Evolutionary conservation across 2,797 vertebrate genomes (phyloP).

Genomic region (Bradypodion ventrale): DNA sequence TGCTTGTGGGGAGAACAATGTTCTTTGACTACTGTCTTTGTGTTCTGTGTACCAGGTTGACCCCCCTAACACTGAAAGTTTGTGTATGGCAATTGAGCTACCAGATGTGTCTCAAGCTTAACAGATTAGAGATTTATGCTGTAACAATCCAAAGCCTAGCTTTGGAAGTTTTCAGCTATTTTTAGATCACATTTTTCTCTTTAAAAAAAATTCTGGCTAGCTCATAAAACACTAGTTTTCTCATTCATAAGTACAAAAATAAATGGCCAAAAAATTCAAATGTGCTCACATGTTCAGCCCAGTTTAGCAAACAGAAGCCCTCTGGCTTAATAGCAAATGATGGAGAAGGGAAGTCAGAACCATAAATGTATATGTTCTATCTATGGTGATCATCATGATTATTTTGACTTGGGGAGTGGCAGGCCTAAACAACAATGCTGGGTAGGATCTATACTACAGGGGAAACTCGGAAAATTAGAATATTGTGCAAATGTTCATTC

Average conservation of each 20-base stretch:
- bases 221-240: neutral
- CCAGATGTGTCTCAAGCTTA: conserved; percentile 33
- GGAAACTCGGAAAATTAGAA: too few relatives aligned
- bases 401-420: too few relatives aligned
- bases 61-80: neutral
- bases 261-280: neutral
- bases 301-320: neutral
- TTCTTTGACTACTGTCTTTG: conserved; percentile 7
- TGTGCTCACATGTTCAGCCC: neutral
- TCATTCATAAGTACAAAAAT: neutral
- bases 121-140: conserved; percentile 50
- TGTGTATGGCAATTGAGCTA: conserved; percentile 31
- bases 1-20: neutral
- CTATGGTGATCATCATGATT: too few relatives aligned
- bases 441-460: too few relatives aligned
- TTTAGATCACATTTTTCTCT: conserved; percentile 20
- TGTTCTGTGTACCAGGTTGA: neutral
- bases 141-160: conserved; percentile 12
- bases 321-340: neutral
- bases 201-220: neutral
- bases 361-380: neutral
- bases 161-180: conserved; percentile 14
- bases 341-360: neutral
- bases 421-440: too few relatives aligned
- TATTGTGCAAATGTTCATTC: too few relatives aligned